Evolutionary conservation across 2,113 vertebrate genomes (phyloP).

Genomic region (Callopanchax toddi): DNA sequence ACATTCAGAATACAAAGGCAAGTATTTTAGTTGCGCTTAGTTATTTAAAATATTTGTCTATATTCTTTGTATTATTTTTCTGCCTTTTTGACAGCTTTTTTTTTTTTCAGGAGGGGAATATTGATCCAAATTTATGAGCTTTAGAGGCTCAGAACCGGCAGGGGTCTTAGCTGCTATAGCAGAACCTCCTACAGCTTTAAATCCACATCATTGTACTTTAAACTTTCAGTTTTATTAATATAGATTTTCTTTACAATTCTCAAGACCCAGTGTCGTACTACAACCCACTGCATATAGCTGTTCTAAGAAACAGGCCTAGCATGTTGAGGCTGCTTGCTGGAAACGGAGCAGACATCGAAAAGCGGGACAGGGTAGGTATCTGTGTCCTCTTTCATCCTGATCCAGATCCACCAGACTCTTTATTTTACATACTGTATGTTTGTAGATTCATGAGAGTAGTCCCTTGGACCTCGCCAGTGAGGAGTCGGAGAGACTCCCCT

Average conservation of each 20-base stretch:
- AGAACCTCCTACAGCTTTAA: neutral
- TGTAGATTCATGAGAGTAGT: conserved; percentile 92
- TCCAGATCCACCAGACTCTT: neutral
- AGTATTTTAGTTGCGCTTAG: neutral
- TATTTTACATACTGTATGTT: neutral
- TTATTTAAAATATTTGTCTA: neutral
- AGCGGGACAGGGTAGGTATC: conserved; percentile 86
- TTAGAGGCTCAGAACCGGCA: too few relatives aligned
- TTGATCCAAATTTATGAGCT: too few relatives aligned
- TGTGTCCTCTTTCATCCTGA: neutral
- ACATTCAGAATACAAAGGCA: neutral
- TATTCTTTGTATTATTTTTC: neutral
- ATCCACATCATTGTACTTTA: neutral
- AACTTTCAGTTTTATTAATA: neutral
- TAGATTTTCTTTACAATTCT: neutral
- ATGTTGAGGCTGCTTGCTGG: conserved; percentile 85
- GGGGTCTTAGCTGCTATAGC: too few relatives aligned
- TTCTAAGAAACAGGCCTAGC: conserved; percentile 85
- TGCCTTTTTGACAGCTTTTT: neutral
- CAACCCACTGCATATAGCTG: conserved; percentile 89
- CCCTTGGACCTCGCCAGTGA: conserved; percentile 93
- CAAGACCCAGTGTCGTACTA: conserved; percentile 94
- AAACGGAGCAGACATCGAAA: conserved; percentile 87
- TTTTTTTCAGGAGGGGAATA: neutral
- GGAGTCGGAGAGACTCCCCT: conserved; percentile 87